Conservation (phyloP, 2,797 vertebrate genomes). For the Pagetopsis macropterus region DNA sequence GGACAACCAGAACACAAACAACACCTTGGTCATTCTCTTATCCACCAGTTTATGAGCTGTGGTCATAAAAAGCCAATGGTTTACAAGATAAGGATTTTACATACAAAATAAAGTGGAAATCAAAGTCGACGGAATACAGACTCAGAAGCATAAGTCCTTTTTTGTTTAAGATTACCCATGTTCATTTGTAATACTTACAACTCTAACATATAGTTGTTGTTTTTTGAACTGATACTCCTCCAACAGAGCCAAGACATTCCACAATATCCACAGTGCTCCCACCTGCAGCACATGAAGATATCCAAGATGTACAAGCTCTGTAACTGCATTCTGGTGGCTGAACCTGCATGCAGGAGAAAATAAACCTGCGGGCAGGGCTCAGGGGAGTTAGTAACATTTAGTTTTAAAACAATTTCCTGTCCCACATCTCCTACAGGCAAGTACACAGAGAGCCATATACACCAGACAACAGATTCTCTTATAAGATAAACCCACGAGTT, state of each 20-base stretch:
- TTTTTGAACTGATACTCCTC: constrained; percentile 44
- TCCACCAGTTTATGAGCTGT: constrained; percentile 18
- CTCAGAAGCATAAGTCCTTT: constrained; percentile 8
- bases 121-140: constrained; percentile 13
- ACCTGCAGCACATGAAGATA: constrained; percentile 63
- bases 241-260: constrained; percentile 66
- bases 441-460: constrained; percentile 15
- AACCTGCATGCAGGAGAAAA: constrained; percentile 37
- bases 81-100: constrained; percentile 12
- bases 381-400: constrained; percentile 24
- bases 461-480: constrained; percentile 33
- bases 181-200: constrained; percentile 55
- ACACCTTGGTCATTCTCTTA: constrained; percentile 2
- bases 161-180: constrained; percentile 30
- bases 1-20: constrained; percentile 30
- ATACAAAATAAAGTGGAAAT: constrained; percentile 8
- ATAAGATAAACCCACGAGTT: constrained; percentile 38
- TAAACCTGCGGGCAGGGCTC: constrained; percentile 17
- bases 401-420: constrained; percentile 42
- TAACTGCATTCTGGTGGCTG: constrained; percentile 49
- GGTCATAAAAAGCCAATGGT: constrained; percentile 19
- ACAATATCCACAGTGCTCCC: constrained; percentile 66
- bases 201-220: constrained; percentile 32
- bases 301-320: constrained; percentile 65
- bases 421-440: constrained; percentile 30